phyloP scores from a whole-genome alignment of 1,140 invertebrate genomes.

The Saccostrea echinata region DNA sequence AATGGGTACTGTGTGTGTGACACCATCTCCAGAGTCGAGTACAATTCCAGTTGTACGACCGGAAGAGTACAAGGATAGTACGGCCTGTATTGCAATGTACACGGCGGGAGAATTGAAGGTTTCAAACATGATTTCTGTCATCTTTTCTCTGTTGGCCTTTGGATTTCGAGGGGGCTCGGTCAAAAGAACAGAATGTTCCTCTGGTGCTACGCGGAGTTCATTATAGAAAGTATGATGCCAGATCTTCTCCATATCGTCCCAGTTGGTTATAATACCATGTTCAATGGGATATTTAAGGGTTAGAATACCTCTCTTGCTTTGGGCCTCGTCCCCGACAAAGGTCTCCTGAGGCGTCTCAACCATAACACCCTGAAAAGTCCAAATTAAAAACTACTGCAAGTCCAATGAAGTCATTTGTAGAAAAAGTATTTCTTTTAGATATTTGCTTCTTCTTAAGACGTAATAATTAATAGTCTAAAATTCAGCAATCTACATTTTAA shows the following conservation, averaged over 20 bases:
- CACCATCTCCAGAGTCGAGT: slow-evolving; percentile 62
- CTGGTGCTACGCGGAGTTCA: slow-evolving; percentile 93
- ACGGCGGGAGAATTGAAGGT: no score
- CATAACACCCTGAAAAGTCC: slow-evolving; percentile 88
- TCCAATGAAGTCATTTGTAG: no score
- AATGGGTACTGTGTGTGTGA: slow-evolving; percentile 91
- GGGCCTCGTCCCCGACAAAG: slow-evolving; percentile 80
- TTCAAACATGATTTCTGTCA: no score
- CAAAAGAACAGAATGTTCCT: slow-evolving; percentile 92
- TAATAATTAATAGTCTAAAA: no score
- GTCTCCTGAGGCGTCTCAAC: slow-evolving; percentile 92
- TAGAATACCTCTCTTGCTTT: slow-evolving; percentile 86
- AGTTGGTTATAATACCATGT: slow-evolving; percentile 82
- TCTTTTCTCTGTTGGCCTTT: slow-evolving; percentile 49
- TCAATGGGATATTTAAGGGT: slow-evolving; percentile 81
- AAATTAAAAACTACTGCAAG: no score
- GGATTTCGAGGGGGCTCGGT: slow-evolving; percentile 75
- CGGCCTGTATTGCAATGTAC: no score
- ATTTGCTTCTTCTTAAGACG: no score
- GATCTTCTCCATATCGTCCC: slow-evolving; percentile 92
- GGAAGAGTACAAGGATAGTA: no score
- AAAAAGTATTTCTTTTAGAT: no score
- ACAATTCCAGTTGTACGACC: slow-evolving; percentile 50
- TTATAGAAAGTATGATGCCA: slow-evolving; percentile 88
- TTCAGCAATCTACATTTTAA: no score